Conservation (phyloP, 1,140 invertebrate species). For the Contarinia nasturtii region DNA sequence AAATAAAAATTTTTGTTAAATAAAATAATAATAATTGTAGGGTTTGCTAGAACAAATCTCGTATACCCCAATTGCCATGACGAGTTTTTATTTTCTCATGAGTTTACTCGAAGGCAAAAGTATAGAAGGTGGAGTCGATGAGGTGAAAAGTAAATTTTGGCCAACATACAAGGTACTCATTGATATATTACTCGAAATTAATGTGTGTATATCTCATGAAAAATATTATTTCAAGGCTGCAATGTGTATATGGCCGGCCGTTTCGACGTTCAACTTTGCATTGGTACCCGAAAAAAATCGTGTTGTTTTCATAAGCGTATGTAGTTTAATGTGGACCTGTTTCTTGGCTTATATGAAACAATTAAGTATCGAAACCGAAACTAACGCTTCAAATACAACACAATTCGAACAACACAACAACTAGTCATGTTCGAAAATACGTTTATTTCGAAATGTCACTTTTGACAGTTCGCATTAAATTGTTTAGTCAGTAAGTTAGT, state of each 20-base stretch:
- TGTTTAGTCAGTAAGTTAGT: no score
- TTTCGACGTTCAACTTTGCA: slow-evolving; percentile 65
- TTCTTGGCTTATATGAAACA: slow-evolving; percentile 77
- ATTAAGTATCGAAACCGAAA: background rate
- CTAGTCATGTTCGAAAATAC: no score
- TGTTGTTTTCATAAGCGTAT: slow-evolving; percentile 64
- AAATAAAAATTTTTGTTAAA: no score
- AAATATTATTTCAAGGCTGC: slow-evolving; percentile 37
- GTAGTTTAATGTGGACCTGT: slow-evolving; percentile 70
- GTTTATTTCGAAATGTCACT: no score
- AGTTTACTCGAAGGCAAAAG: slow-evolving; percentile 54
- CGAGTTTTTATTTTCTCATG: slow-evolving; percentile 65
- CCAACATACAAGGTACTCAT: slow-evolving; percentile 72
- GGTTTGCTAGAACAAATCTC: slow-evolving; percentile 62
- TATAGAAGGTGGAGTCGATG: slow-evolving; percentile 38
- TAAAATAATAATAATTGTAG: slow-evolving; percentile 21
- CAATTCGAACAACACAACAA: no score
- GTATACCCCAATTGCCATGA: slow-evolving; percentile 60
- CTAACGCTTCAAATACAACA: no score
- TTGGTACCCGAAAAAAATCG: slow-evolving; percentile 59
- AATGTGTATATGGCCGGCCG: slow-evolving; percentile 58
- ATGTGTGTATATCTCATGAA: background rate
- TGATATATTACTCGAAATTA: background rate
- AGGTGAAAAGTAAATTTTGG: slow-evolving; percentile 55
- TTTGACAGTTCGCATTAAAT: no score